Base-by-base conservation (phyloP, 2,113 vertebrate species). In the Bambusicola thoracicus region DNA sequence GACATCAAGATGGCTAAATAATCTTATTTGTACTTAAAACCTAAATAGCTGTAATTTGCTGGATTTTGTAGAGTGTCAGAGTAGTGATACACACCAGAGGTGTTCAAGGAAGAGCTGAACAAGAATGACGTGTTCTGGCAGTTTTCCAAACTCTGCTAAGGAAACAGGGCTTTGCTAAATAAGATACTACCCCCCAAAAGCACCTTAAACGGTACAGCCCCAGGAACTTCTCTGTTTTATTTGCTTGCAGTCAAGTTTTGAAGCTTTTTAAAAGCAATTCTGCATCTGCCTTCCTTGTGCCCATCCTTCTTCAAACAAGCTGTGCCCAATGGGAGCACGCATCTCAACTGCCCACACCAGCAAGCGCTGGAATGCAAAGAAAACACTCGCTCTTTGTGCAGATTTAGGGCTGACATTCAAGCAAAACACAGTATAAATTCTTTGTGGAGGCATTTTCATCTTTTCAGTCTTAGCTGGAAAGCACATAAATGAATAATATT, bases 371-470 rank as follows among this genome's bases (percentile, higher is more conserved):
- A 96, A 97, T 96, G 97, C 83, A 53, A 55, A 49, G 78, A 68
- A 85, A 88, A 91, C 85, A 84, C 94, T 93, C 62, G 43, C 58
- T 84, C 95, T 96, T 96, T 96, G 96, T 96, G 79, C 81, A 24
- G 20, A 82, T 93, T 25, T 51, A 82, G 85, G 51, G 82, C 69
- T 97, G 96, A 93, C 97, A 95, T 97, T 97, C 94, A 96, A 48
- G 75, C 73, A 79, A 76, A 94, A 83, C 14, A 21, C 96, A 73
- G 83, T 76, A 70, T 44, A 61, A 95, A 97, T 97, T 95, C 94
- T 89, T 86, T 87, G 94, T 96, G 96, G 90, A 96, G 93, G 96
- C 96, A 90, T 93, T 90, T 96, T 92, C 92, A 66, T 95, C 74
- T 85, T 85, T 84, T 46, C 65, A 83, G 43, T 91, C 81, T 1